Evolutionary conservation across 1,140 invertebrate genomes (phyloP), one percentile per base, ranked within the genome.

Genomic region (Paralvinella palmiformis): DNA sequence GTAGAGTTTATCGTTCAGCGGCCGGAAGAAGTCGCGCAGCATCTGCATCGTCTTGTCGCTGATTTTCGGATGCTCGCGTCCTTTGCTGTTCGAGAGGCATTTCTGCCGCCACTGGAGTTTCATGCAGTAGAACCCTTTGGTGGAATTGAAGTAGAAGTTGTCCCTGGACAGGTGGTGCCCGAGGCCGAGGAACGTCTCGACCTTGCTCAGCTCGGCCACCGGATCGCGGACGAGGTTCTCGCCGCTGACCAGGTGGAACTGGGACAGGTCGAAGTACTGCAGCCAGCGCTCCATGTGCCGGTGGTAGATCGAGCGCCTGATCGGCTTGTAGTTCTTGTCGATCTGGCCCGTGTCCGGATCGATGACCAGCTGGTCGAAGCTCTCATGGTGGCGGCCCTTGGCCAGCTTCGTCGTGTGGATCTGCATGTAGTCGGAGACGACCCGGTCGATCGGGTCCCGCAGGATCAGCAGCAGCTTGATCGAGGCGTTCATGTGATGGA

Each of bases 11-110:
- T 72, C 62, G 67, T 96, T 96, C 75, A 92, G 92, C 0, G 91
- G 91, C 71, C 87, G 84, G 79, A 94, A 97, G 77, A 95, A 96
- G 72, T 92, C 87, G 68, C 88, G 83, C 33, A 97, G 83, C 69
- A 87, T 85, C 66, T 88, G 83, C 62, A 94, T 82, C 27, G 88
- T 87, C 29, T 81, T 79, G 1, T 85, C 84, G 69, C 90, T 85
- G 66, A 96, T 91, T 63, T 86, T 83, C 1, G 92, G 92, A 84
- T 97, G 93, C 72, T 86, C 90, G 17, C 94, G 82, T 5, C 94
- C 94, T 81, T 97, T 96, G 15, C 89, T 94, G 79, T 92, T 92
- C 56, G 91, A 91, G 35, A 97, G 82, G 81, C 94, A 96, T 50
- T 65, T 64, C 20, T 55, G 27, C 4, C 35, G 33, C 1, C 53